Evolutionary conservation across 2,797 vertebrate genomes (phyloP), one percentile per base, ranked within the genome.

Genomic region (Margarornis squamiger): DNA sequence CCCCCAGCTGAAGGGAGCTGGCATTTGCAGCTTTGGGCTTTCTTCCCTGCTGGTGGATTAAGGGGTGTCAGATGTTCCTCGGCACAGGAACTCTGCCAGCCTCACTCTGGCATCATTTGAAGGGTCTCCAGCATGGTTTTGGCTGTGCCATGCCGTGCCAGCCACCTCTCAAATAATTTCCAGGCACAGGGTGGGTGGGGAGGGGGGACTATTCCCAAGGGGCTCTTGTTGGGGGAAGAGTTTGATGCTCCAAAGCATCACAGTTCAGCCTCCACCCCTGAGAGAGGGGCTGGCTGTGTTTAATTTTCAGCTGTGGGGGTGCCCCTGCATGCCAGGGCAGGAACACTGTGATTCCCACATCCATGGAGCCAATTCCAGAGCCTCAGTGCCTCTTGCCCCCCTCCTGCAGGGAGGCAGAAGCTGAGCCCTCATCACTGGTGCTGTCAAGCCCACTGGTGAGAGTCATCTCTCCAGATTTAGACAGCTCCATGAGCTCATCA

Each of bases 91-190:
- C 71, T 20, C 38, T 20, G 6, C 14, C 55, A 45, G 11, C 51
- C 27, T 70, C 46, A 8, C 15, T 1, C 10, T 57, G 22, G 24
- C 32, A 10, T 8, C 12, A 29, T 26, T 2, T 51, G 67, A 41
- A 7, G 7, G 2, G 6, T 45, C 86, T 54, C 29, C 34, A 77
- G 20, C 32, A 6, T 3, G 2, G 2, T 68, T 86, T 73, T 10
- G 58, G 66, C 57, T 2, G 0, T 14, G 61, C 66, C 46, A 2
- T 2, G 15, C 46, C 39, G 1, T 1, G 5, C 34, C 26, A 51
- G 34, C 10, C 75, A 24, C 26, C 29, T 46, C 52, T 24, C 71
- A 7, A 2, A 19, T 8, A 2, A 55, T 43, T 59, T 18, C 76
- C 72, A 58, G n/a, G 38, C 41, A 3, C 34, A 30, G 27, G 21